Evolutionary conservation across 2,113 vertebrate genomes (phyloP).

Genomic region (Todiramphus saurophagus): DNA sequence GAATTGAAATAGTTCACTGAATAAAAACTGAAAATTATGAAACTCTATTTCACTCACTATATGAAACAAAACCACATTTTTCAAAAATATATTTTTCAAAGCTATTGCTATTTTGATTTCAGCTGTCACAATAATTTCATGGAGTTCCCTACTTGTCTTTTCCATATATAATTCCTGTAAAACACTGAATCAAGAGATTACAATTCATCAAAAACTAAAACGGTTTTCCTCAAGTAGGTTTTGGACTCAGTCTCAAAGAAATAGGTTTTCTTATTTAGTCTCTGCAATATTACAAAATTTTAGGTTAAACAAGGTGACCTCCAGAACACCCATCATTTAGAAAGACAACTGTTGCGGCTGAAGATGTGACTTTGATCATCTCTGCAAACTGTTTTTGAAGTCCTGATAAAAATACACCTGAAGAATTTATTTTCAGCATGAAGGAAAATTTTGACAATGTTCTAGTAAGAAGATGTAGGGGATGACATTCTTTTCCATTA

Average conservation of each 20-base stretch:
- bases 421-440: neutral
- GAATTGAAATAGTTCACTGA: neutral
- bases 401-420: neutral
- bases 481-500: neutral
- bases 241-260: neutral
- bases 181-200: neutral
- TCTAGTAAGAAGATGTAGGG: neutral
- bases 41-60: neutral
- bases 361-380: neutral
- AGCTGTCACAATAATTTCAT: constrained; percentile 60
- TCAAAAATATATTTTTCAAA: neutral
- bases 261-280: neutral
- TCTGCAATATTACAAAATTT: neutral
- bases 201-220: neutral
- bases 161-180: constrained; percentile 12
- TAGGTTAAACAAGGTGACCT: neutral
- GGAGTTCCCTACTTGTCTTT: neutral
- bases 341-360: neutral
- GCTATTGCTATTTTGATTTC: neutral
- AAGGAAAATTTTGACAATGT: neutral
- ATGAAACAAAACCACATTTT: neutral
- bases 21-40: neutral
- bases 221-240: neutral
- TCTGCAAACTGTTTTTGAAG: neutral
- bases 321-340: neutral